Evolutionary conservation across 64 coral and sea anemone genomes (phyloP).

Genomic region (Exaiptasia diaphana): DNA sequence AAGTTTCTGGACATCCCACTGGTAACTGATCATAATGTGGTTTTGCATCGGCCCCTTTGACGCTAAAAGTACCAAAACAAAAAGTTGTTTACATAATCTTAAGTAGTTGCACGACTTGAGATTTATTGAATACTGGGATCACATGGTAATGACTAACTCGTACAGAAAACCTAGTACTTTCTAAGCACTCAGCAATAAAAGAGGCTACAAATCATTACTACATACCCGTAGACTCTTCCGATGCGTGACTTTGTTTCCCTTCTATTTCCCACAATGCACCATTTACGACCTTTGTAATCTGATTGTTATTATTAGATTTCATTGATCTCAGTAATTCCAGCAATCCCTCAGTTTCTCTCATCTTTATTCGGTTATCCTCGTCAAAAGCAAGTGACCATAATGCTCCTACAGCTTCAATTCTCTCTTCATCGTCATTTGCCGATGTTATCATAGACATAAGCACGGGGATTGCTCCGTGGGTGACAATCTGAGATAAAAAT

Average conservation of each 20-base stretch:
- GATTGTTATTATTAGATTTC: constrained; percentile 2
- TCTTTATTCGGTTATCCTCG: constrained; percentile 43
- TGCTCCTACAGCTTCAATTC: constrained; percentile 26
- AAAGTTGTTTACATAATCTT: too few species aligned
- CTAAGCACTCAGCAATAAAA: too few species aligned
- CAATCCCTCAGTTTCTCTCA: neutral
- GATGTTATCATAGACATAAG: constrained; percentile 29
- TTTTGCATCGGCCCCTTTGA: neutral
- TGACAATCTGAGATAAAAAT: constrained; percentile 26
- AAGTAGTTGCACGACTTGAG: too few species aligned
- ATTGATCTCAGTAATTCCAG: constrained; percentile 26
- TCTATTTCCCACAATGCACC: constrained; percentile 81
- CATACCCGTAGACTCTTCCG: too few species aligned
- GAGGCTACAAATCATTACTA: too few species aligned
- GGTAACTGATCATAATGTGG: constrained; percentile 88
- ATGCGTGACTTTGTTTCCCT: constrained; percentile 48
- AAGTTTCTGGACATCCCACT: constrained; percentile 74
- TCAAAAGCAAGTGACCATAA: constrained; percentile 78
- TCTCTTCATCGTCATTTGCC: constrained; percentile 38
- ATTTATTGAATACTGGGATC: too few species aligned
- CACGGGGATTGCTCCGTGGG: constrained; percentile 37
- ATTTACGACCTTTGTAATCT: constrained; percentile 40
- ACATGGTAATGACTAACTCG: too few species aligned
- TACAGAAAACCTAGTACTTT: too few species aligned
- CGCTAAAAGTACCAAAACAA: too few species aligned